Evolutionary conservation across 2,888 invertebrate genomes (phyloP).

Genomic region (Metallyticus violacea): DNA sequence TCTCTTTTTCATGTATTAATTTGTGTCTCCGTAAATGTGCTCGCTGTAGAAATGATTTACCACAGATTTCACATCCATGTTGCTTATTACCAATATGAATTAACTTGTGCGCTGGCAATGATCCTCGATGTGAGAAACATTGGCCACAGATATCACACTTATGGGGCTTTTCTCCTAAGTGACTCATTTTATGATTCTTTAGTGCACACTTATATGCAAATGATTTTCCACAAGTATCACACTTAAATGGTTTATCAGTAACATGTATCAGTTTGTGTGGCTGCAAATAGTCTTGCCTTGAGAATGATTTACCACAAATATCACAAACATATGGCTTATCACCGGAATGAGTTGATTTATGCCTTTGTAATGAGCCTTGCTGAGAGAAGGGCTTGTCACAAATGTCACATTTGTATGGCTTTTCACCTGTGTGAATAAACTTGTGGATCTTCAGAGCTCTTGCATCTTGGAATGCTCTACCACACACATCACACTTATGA

Average conservation of each 20-base stretch:
- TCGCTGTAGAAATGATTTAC: background rate
- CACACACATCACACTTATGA: background rate
- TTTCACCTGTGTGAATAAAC: background rate
- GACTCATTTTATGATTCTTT: constrained; percentile 54
- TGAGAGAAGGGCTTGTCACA: background rate
- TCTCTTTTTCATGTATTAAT: background rate
- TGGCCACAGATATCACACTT: background rate
- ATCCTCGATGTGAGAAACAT: too few relatives aligned
- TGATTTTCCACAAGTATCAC: constrained; percentile 58
- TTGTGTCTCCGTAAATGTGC: background rate
- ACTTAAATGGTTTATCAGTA: constrained; percentile 51
- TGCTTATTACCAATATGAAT: background rate
- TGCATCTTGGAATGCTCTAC: background rate
- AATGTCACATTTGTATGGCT: background rate
- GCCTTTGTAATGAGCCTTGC: background rate
- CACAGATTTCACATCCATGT: background rate
- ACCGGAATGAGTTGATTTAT: background rate
- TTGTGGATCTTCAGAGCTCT: background rate
- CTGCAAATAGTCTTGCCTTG: background rate
- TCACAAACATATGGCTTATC: background rate
- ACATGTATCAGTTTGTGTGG: background rate
- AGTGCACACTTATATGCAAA: constrained; percentile 62
- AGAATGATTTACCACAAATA: background rate
- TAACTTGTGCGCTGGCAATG: background rate
- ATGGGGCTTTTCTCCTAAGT: background rate